Evolutionary conservation across 1,140 invertebrate species (phyloP).

Genomic region (Aphidius ervi): DNA sequence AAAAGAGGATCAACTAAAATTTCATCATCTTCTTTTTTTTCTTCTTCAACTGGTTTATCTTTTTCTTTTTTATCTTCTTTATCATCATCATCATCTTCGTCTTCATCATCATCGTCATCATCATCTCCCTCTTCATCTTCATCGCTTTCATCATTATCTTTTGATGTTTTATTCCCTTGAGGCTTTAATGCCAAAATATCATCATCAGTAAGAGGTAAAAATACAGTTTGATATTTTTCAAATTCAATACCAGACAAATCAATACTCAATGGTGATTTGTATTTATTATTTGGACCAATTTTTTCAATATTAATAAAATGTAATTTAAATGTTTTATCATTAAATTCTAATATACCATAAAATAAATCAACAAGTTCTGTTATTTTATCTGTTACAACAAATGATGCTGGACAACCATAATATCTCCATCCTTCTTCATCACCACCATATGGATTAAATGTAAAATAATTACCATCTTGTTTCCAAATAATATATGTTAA

Average conservation of each 20-base stretch:
- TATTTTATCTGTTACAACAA: slow-evolving; percentile 34
- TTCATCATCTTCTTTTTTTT: slow-evolving; percentile 9
- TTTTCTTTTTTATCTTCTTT: slow-evolving; percentile 1
- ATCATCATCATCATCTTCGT: slow-evolving; percentile 20
- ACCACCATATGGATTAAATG: slow-evolving; percentile 48
- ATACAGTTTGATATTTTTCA: slow-evolving; percentile 36
- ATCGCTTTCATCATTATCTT: neutral
- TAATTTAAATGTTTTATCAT: slow-evolving; percentile 34
- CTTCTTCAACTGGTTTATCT: neutral
- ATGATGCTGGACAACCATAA: slow-evolving; percentile 27
- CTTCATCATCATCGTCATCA: slow-evolving; percentile 17
- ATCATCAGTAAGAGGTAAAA: slow-evolving; percentile 40
- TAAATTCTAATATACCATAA: slow-evolving; percentile 37
- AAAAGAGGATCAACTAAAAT: slow-evolving; percentile 27
- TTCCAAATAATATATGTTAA: slow-evolving; percentile 42
- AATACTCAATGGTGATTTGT: slow-evolving; percentile 16
- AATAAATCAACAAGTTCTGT: slow-evolving; percentile 37
- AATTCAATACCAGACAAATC: slow-evolving; percentile 19
- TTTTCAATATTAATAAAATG: slow-evolving; percentile 35
- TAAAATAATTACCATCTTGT: slow-evolving; percentile 27
- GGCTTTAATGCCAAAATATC: slow-evolving; percentile 28
- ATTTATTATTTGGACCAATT: slow-evolving; percentile 31
- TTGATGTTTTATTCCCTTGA: slow-evolving; percentile 12
- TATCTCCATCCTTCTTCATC: slow-evolving; percentile 37
- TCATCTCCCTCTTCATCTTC: slow-evolving; percentile 27